A percentile compares a stretch with the other conserved stretches of the same genome.
Evolutionary conservation across 2,797 vertebrate genomes (phyloP).

Genomic region (Sitta carolinensis): DNA sequence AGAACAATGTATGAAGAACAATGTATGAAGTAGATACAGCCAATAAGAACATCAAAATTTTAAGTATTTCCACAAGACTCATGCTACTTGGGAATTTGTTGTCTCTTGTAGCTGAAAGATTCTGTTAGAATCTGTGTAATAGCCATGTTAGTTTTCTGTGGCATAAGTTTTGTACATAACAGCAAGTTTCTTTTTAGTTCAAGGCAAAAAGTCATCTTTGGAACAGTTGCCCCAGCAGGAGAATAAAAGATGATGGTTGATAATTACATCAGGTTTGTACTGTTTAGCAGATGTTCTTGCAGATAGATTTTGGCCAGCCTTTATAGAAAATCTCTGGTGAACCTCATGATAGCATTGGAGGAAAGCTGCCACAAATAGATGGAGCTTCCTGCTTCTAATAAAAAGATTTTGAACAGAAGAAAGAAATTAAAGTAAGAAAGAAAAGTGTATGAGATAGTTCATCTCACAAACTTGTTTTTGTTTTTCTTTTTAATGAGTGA

Average conservation of each 20-base stretch:
- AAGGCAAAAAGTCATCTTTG: slow-evolving; percentile 79
- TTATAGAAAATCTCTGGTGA: slow-evolving; percentile 70
- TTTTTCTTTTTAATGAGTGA: not conserved
- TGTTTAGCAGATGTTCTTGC: slow-evolving; percentile 80
- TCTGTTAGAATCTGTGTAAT: slow-evolving; percentile 64
- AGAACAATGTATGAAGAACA: not conserved
- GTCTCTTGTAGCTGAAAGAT: slow-evolving; percentile 49
- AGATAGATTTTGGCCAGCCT: slow-evolving; percentile 81
- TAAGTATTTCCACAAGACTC: slow-evolving; percentile 35
- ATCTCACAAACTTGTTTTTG: not conserved
- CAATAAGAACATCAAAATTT: not conserved
- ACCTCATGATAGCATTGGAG: slow-evolving; percentile 65
- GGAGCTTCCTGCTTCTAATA: slow-evolving; percentile 40
- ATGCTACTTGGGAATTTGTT: slow-evolving; percentile 15
- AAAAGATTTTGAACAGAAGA: slow-evolving; percentile 22
- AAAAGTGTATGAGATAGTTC: not conserved
- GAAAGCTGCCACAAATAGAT: slow-evolving; percentile 56
- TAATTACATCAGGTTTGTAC: slow-evolving; percentile 82
- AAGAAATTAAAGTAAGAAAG: not conserved
- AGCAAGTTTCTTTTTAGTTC: slow-evolving; percentile 76
- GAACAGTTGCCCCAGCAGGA: slow-evolving; percentile 81
- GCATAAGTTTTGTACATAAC: slow-evolving; percentile 67
- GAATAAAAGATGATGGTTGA: slow-evolving; percentile 80
- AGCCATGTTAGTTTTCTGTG: slow-evolving; percentile 58
- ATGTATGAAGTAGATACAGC: not conserved